Evolutionary conservation across 2,888 invertebrate genomes (phyloP), one percentile per base, ranked within the genome.

Genomic region (Sepioteuthis lessoniana): DNA sequence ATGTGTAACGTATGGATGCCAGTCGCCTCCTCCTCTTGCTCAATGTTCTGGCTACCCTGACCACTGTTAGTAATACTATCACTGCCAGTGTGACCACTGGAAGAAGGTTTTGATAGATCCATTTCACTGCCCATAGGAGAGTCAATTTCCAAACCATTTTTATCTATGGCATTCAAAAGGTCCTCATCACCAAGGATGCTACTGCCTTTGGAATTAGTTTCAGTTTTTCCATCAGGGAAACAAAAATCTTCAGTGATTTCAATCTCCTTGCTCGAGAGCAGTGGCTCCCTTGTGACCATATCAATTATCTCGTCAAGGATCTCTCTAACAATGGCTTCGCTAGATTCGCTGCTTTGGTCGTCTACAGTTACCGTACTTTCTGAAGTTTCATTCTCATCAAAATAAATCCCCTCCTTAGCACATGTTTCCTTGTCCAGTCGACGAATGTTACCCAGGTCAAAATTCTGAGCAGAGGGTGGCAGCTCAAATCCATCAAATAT

Each of bases 1-100:
- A 98, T 98, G 97, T 99, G 98, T 94, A 98, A 98, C 47, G 98
- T 98, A 97, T 98, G 98, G 90, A 98, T 97, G 90, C 96, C 96
- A 21, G 97, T 96, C 8, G 97, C 96, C 94, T 96, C 96, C 42
- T 95, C 95, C 19, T 94, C 94, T 21, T 55, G 93, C 7, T 50
- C 91, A 46, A 35, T 76, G n/a, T 76, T 76, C 76, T 76, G 76
- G 1, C 76, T 76, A 0, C 13, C 35, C 76, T 76, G 76, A 13
- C 76, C 7, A 28, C 25, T 35, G 16, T 47, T 42, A 46, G 31
- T 95, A 94, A 38, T 95, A 3, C n/a, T 35, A 25, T 90, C 28
- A 31, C 37, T 46, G 92, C 93, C 4, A 93, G 91, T 5, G n/a
- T 42, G 38, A 16, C 35, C 31, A 7, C 38, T 13, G 31, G 37